Percentiles rank a stretch among this genome's conserved stretches.
Conservation (phyloP, 2,888 invertebrate genomes). For the Tinea semifulvella region DNA sequence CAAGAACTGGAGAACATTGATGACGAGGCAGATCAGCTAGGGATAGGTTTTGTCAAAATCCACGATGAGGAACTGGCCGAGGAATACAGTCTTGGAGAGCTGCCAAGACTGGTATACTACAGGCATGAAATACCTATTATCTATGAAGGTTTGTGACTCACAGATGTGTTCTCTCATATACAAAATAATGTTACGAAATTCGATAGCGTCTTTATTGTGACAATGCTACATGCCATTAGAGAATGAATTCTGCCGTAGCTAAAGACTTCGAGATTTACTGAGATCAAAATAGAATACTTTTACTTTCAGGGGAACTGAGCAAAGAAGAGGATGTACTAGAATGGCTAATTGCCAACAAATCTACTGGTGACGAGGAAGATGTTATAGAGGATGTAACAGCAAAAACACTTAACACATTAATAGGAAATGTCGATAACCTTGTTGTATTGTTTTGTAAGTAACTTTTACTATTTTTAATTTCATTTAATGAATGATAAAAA, state of each 20-base stretch:
- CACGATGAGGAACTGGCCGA: constrained; percentile 90
- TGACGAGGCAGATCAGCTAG: constrained; percentile 93
- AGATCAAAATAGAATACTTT: not conserved
- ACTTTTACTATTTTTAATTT: not conserved
- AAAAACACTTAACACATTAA: constrained; percentile 86
- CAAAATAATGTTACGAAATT: constrained; percentile 27
- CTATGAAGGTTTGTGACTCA: constrained; percentile 80
- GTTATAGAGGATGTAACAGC: constrained; percentile 94
- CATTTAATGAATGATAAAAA: too few relatives aligned
- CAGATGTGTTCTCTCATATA: constrained; percentile 28
- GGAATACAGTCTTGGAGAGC: constrained; percentile 88
- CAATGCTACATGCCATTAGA: constrained; percentile 8
- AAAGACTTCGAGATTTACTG: not conserved
- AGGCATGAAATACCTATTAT: constrained; percentile 94
- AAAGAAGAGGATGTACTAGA: constrained; percentile 92
- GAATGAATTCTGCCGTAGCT: constrained; percentile 1
- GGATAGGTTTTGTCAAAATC: constrained; percentile 94
- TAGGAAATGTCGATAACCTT: constrained; percentile 89
- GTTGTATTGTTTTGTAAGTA: constrained; percentile 91
- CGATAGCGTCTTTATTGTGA: constrained; percentile 21
- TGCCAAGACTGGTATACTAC: constrained; percentile 92
- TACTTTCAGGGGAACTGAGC: constrained; percentile 77
- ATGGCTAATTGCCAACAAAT: constrained; percentile 93
- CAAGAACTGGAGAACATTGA: constrained; percentile 94
- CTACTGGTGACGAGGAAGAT: constrained; percentile 92